Percentiles rank a stretch among this genome's conserved stretches.
phyloP scores from a whole-genome alignment of 1,140 invertebrate genomes.

The Camponotus vicinus region DNA sequence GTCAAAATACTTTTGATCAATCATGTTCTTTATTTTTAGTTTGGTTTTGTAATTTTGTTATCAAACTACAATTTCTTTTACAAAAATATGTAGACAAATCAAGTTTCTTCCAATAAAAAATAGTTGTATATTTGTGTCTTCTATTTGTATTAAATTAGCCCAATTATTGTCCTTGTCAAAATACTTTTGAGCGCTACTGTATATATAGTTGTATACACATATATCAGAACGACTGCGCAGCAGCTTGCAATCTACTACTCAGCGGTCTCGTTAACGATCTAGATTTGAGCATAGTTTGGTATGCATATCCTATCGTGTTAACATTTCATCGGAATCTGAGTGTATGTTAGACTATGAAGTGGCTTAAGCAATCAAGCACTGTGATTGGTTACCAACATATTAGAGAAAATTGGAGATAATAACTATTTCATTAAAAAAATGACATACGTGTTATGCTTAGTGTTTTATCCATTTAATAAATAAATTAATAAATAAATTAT shows the following conservation, averaged over 20 bases:
- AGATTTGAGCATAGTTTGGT: constrained; percentile 11
- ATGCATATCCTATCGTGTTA: constrained; percentile 36
- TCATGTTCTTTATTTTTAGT: no score
- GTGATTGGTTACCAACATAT: constrained; percentile 11
- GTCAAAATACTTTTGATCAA: no score
- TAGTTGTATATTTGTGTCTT: no score
- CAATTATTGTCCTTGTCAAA: no score
- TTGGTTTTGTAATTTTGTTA: no score
- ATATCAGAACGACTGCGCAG: background rate
- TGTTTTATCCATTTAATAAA: background rate
- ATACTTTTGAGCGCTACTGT: no score
- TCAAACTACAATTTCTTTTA: no score
- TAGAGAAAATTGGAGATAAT: background rate
- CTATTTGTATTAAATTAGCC: no score
- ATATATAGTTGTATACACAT: background rate
- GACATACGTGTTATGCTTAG: background rate
- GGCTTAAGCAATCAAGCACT: background rate
- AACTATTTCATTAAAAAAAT: background rate
- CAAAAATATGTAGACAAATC: no score
- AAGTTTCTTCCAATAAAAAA: no score
- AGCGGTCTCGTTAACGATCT: constrained; percentile 4
- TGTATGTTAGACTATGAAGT: constrained; percentile 27
- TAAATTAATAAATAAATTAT: no score
- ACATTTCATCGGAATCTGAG: constrained; percentile 36
- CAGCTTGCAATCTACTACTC: constrained; percentile 4